Base-by-base conservation (phyloP, 2,797 vertebrate species). In the Syngnathus rostellatus region DNA sequence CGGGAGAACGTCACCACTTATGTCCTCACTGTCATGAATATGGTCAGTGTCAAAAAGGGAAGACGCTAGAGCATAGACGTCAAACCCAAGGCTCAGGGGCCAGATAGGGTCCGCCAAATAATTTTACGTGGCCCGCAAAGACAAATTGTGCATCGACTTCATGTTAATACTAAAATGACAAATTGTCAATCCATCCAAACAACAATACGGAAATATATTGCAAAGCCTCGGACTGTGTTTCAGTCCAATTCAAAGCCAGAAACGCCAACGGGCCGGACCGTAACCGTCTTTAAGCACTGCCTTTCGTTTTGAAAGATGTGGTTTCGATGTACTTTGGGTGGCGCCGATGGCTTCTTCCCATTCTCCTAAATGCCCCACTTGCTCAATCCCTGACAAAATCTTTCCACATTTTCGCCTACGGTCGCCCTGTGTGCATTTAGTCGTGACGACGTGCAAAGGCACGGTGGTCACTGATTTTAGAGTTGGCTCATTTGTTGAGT, bases 11-110 rank as follows among this genome's bases (percentile, higher is more conserved):
- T 99, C 72, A 99, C 97, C 74, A 98, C 94, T 0, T 99, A 99
- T 64, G 90, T 99, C 71, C 93, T 99, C 74, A 98, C 97, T 0
- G 92, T 99, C 80, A 98, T 99, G 96, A 99, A 99, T 83, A 98
- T 99, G 97, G 97, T 99, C 79, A 83, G 85, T 17, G 23, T 12
- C 37, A 62, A 55, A 51, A 17, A 16, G 3, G 10, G 16, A 53
- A 31, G 25, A 8, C 10, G 6, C 11, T 6, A 19, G 19, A 14
- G 31, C 31, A n/a, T 60, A 8, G 25, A 25, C 3, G 31, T 31
- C 31, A 31, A 31, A 31, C 31, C 3, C 3, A 31, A 31, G 31
- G 31, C 31, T 3, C 31, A 4, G 31, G 31, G 31, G 31, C 31
- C 31, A 31, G 31, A 31, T 31, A 31, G 0, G 31, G 31, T 3